phyloP scores from a whole-genome alignment of 2,797 vertebrate species.

The Sebastolobus alascanus region DNA sequence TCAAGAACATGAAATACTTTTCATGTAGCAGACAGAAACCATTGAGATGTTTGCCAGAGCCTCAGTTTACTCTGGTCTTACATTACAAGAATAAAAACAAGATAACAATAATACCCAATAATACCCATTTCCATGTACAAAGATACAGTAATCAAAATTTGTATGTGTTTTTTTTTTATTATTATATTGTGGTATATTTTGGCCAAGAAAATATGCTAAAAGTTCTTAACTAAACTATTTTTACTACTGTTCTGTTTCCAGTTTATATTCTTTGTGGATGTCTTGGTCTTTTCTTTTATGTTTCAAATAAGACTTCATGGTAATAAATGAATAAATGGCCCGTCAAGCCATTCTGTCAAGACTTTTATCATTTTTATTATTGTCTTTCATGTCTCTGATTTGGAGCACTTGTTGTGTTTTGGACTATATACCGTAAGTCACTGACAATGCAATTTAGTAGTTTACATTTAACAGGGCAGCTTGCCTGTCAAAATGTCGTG shows the following conservation, averaged over 20 bases:
- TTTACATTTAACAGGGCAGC: neutral
- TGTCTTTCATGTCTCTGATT: neutral
- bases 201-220: neutral
- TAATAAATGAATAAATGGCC: neutral
- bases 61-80: neutral
- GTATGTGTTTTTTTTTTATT: neutral
- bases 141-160: neutral
- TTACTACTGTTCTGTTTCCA: neutral
- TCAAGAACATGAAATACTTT: slow-evolving; percentile 29
- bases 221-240: neutral
- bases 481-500: neutral
- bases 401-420: neutral
- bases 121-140: neutral
- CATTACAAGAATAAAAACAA: neutral
- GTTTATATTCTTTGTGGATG: neutral
- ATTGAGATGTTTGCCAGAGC: slow-evolving; percentile 18
- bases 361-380: neutral
- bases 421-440: neutral
- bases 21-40: slow-evolving; percentile 6
- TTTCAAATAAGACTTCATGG: neutral
- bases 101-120: neutral
- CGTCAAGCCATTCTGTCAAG: neutral
- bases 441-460: neutral
- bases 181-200: neutral
- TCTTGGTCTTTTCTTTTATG: neutral